Evolutionary conservation across 2,113 vertebrate genomes (phyloP), one percentile per base, ranked within the genome.

Genomic region (Dicerorhinus sumatrensis): DNA sequence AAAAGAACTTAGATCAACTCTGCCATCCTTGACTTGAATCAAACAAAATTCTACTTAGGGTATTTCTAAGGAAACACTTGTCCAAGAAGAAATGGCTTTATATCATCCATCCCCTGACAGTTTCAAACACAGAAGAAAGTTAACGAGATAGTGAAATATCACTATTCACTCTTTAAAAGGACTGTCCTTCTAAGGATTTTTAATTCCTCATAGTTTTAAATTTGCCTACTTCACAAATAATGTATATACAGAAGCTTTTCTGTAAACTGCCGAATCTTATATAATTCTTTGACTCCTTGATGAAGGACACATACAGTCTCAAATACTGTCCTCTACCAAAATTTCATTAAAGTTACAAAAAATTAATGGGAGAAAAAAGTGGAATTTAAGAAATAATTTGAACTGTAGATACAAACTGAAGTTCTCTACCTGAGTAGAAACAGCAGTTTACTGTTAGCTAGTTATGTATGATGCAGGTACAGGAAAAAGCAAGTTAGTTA

Each of bases 101-200:
- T 4, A 42, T 39, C 60, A 83, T 36, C n/a, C 48, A 60, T 67
- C n/a, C 29, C 63, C 9, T 33, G 20, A 82, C 3, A 51, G n/a
- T 77, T 87, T 92, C 75, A 84, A 89, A 89, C 81, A 95, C 7
- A 36, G 67, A 95, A 69, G n/a, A 65, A 33, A 93, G 76, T 51
- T 73, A 85, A 92, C 51, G 65, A 77, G 42, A 77, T 33, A 73
- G 42, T 48, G 51, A 95, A 70, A 33, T 31, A 13, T 6, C 58
- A 46, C 25, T 79, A 51, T 36, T 95, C 36, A 81, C 36, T 81
- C 3, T 90, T 73, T 65, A 51, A 75, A 54, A 73, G 36, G 31
- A 75, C 29, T 63, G n/a, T 36, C 73, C n/a, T 69, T 14, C 27
- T 82, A 69, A 73, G 20, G 13, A 86, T 80, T 82, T 89, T 89